phyloP scores from a whole-genome alignment of 2,797 vertebrate genomes.

The Pterois miles region DNA sequence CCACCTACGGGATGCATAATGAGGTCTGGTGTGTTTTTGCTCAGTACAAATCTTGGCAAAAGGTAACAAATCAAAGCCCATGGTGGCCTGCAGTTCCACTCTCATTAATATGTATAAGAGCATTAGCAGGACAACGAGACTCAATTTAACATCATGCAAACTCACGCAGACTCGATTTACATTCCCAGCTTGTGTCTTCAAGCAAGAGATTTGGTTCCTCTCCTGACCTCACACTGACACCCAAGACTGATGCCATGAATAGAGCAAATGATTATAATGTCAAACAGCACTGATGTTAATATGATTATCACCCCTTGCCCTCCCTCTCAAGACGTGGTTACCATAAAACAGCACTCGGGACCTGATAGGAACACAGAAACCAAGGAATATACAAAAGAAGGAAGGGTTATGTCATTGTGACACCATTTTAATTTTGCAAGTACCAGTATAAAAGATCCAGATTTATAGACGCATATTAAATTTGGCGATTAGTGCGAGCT shows the following conservation, averaged over 20 bases:
- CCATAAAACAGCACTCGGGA: background rate
- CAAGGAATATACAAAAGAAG: too few species aligned
- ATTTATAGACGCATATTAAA: too few species aligned
- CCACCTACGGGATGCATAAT: conserved; percentile 3
- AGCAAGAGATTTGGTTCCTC: background rate
- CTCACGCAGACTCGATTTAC: conserved; percentile 16
- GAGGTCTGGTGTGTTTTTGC: background rate
- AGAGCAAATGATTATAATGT: background rate
- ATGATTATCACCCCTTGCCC: background rate
- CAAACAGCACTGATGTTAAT: background rate
- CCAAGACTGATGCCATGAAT: background rate
- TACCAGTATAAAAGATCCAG: too few species aligned
- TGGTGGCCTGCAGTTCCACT: conserved; percentile 1
- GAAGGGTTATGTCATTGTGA: too few species aligned
- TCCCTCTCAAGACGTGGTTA: background rate
- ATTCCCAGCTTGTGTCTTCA: conserved; percentile 25
- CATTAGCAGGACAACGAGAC: conserved; percentile 32
- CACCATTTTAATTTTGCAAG: too few species aligned
- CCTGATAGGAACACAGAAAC: background rate
- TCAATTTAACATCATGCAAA: conserved; percentile 33
- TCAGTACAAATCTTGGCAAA: background rate
- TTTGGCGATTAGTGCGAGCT: too few species aligned
- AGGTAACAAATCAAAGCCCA: background rate
- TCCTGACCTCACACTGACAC: conserved; percentile 27
- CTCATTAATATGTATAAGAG: conserved; percentile 34